These are phyloP conservation scores for Pavo muticus DNA, from an alignment of 2,113 vertebrate genomes.

Conservation along the genomic window DNA sequence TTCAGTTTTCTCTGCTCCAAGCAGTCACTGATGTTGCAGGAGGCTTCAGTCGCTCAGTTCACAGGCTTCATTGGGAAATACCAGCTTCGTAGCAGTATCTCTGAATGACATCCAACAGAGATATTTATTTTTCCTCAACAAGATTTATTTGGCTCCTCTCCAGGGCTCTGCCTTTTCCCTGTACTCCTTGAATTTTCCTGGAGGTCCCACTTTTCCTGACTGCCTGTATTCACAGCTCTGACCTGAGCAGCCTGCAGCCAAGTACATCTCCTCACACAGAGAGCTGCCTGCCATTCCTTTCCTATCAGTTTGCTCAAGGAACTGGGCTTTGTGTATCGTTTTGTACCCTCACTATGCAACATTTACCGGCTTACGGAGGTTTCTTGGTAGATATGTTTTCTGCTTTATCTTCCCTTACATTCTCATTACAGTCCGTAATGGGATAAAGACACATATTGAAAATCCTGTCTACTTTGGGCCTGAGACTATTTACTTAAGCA, in stretches of 20 bases:
- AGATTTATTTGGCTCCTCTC: background rate
- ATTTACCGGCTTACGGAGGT: accelerated
- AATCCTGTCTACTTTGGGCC: slow-evolving; percentile 3
- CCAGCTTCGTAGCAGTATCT: background rate
- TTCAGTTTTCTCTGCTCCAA: background rate
- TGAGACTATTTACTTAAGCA: slow-evolving; percentile 15
- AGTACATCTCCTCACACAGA: background rate
- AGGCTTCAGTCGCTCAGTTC: background rate
- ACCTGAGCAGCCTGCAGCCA: background rate
- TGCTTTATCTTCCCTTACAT: background rate
- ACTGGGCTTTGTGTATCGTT: background rate
- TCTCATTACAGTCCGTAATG: background rate
- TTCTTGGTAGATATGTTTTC: background rate
- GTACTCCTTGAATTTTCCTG: background rate
- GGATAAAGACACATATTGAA: background rate
- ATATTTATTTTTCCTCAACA: slow-evolving; percentile 52
- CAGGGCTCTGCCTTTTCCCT: background rate
- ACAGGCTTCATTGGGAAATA: background rate
- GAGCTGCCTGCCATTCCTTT: background rate
- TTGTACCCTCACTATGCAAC: background rate
- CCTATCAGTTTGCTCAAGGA: background rate
- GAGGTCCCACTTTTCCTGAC: background rate
- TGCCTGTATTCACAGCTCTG: background rate
- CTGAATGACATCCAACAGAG: slow-evolving; percentile 7
- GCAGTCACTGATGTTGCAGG: background rate